Conservation (phyloP, 2,888 invertebrate genomes). For the Furcula furcula region DNA sequence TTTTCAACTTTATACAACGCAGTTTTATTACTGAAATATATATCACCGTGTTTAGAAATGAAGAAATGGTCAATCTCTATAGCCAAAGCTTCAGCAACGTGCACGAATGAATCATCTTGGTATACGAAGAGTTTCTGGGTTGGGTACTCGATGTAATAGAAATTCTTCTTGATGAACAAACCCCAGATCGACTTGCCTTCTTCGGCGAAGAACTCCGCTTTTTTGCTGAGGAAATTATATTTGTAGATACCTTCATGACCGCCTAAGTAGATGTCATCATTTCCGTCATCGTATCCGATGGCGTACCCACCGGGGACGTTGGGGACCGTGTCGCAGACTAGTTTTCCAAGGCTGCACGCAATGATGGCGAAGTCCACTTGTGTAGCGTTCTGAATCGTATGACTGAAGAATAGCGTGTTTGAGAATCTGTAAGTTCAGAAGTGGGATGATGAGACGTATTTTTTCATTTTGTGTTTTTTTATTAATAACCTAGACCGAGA, state of each 20-base stretch:
- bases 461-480: too few species aligned
- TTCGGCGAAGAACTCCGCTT: slow-evolving; percentile 62
- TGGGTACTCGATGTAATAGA: slow-evolving; percentile 70
- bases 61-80: slow-evolving; percentile 63
- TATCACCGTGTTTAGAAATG: slow-evolving; percentile 47
- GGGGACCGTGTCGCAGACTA: slow-evolving; percentile 37
- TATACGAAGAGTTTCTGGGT: slow-evolving; percentile 56
- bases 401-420: slow-evolving; percentile 61
- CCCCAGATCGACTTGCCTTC: slow-evolving; percentile 65
- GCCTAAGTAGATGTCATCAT: slow-evolving; percentile 68
- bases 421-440: slow-evolving; percentile 28
- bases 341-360: slow-evolving; percentile 47
- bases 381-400: slow-evolving; percentile 49
- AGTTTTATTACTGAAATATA: slow-evolving; percentile 64
- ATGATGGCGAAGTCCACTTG: slow-evolving; percentile 57
- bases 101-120: slow-evolving; percentile 46
- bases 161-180: slow-evolving; percentile 54
- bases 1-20: slow-evolving; percentile 63
- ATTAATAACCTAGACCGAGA: too few species aligned
- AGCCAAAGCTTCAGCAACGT: slow-evolving; percentile 50
- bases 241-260: slow-evolving; percentile 71
- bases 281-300: slow-evolving; percentile 57
- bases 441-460: too few species aligned
- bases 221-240: slow-evolving; percentile 57
- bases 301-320: slow-evolving; percentile 64